Percentiles rank a stretch among this genome's conserved stretches.
Conservation (phyloP, 2,888 invertebrate genomes). For the Muschampia plurimacula region DNA sequence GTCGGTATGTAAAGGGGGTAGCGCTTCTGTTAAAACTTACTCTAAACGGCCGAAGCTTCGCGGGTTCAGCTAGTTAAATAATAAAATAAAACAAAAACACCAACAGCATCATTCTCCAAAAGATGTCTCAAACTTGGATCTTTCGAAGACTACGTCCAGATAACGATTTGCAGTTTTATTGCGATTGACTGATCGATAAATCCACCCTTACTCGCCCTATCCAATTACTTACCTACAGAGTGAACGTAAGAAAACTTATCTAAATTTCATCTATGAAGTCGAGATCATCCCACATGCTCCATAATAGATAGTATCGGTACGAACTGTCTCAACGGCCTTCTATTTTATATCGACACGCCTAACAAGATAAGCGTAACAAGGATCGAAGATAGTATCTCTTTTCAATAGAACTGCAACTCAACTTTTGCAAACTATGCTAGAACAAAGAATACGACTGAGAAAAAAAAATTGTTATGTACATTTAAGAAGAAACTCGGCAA, state of each 20-base stretch:
- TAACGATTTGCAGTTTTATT: constrained; percentile 75
- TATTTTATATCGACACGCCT: constrained; percentile 67
- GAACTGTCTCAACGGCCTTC: constrained; percentile 53
- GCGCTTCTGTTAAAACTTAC: no score
- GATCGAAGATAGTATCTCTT: constrained; percentile 52
- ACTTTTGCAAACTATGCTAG: constrained; percentile 39
- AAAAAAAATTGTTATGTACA: neutral
- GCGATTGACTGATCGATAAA: constrained; percentile 77
- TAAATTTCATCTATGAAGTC: constrained; percentile 78
- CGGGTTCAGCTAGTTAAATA: no score
- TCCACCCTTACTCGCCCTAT: constrained; percentile 64
- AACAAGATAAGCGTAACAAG: constrained; percentile 59
- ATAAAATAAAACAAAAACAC: no score
- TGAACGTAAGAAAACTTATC: constrained; percentile 66
- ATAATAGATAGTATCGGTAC: constrained; percentile 42
- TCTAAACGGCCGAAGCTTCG: no score
- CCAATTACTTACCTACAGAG: constrained; percentile 73
- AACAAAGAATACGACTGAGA: constrained; percentile 8
- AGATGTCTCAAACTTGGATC: neutral
- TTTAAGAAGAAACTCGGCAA: neutral
- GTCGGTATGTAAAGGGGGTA: no score
- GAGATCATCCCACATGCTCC: constrained; percentile 52
- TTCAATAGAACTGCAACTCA: constrained; percentile 46
- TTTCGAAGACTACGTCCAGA: constrained; percentile 46
- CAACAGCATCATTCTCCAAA: neutral